These are phyloP conservation scores for Euwallacea similis DNA, from an alignment of 1,140 invertebrate species.

Conservation along the genomic window DNA sequence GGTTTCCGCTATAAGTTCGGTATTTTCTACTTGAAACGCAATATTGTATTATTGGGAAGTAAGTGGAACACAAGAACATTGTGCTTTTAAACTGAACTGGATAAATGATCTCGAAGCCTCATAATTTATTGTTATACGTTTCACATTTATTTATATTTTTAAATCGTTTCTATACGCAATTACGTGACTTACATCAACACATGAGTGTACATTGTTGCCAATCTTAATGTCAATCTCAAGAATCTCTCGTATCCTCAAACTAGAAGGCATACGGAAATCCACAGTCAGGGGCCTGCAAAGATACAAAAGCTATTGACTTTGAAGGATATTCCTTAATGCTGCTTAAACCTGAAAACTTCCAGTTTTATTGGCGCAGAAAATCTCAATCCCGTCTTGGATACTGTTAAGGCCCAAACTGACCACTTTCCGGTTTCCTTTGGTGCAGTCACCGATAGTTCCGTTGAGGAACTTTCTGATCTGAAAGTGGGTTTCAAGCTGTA, in stretches of 20 bases:
- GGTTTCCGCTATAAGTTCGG: neutral
- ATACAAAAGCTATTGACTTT: neutral
- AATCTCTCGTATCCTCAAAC: conserved; percentile 62
- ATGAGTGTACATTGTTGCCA: conserved; percentile 66
- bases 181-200: conserved; percentile 64
- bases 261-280: conserved; percentile 60
- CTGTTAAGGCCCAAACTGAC: conserved; percentile 61
- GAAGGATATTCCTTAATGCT: neutral
- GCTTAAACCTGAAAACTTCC: conserved; percentile 55
- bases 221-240: conserved; percentile 67
- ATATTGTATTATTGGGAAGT: neutral
- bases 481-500: neutral
- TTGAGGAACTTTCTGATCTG: conserved; percentile 53
- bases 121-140: neutral
- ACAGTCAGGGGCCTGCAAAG: conserved; percentile 58
- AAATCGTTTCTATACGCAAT: no score
- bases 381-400: conserved; percentile 56
- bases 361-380: conserved; percentile 60
- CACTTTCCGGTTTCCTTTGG: conserved; percentile 63
- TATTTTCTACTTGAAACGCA: conserved; percentile 9
- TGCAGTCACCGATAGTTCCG: conserved; percentile 58
- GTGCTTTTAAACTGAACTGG: neutral
- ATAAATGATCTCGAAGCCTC: neutral
- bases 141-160: neutral
- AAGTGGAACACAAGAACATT: neutral